These are phyloP conservation scores for Bombus huntii DNA, from an alignment of 1,140 invertebrate genomes.

Conservation along the genomic window DNA sequence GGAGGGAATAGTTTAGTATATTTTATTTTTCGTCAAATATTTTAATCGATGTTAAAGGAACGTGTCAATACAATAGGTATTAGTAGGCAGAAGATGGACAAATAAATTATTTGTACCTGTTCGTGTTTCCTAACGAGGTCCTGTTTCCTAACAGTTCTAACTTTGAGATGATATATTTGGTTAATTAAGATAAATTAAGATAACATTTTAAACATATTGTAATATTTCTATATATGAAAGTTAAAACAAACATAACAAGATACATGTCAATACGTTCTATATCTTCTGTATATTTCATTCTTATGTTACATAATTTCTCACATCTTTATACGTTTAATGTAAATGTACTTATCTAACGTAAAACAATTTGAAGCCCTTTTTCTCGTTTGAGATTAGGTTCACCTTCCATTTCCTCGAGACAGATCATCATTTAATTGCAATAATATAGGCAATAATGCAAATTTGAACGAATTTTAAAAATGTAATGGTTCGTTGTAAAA, in stretches of 20 bases:
- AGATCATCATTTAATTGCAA: too few species aligned
- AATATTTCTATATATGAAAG: too few species aligned
- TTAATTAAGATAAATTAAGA: too few species aligned
- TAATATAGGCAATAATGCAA: background rate
- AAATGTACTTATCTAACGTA: too few species aligned
- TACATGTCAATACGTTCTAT: background rate
- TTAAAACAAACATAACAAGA: background rate
- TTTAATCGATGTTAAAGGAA: background rate
- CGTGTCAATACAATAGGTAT: background rate
- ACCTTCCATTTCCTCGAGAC: too few species aligned
- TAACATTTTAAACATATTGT: background rate
- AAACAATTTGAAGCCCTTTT: too few species aligned
- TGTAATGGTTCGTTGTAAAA: too few species aligned
- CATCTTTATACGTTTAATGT: background rate
- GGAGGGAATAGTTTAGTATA: too few species aligned
- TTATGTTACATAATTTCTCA: background rate
- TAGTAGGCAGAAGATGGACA: background rate
- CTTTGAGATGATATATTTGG: background rate
- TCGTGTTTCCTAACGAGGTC: background rate
- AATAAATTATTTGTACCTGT: background rate
- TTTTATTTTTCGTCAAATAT: too few species aligned
- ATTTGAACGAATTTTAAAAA: background rate
- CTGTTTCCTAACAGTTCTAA: background rate
- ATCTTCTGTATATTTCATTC: background rate
- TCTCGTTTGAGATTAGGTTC: too few species aligned